These are phyloP conservation scores for Lophotriccus pileatus DNA, from an alignment of 2,797 vertebrate species.

Conservation along the genomic window DNA sequence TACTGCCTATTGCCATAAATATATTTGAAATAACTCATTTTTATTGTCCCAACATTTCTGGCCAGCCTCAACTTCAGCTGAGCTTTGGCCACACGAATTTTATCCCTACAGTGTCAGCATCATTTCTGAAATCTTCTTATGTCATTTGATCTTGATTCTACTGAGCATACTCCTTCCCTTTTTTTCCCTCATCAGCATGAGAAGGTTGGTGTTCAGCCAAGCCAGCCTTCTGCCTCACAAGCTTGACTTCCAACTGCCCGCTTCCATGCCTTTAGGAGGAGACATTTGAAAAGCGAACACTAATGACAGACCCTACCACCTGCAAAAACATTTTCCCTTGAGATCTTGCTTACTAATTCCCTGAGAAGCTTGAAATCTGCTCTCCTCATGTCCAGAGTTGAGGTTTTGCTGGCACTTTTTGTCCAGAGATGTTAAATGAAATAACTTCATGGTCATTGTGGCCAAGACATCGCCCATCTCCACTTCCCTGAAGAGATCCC, in stretches of 20 bases:
- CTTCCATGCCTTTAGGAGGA: background rate
- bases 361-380: background rate
- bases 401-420: background rate
- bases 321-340: background rate
- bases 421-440: background rate
- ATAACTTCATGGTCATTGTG: background rate
- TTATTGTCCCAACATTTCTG: background rate
- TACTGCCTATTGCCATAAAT: background rate
- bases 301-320: background rate
- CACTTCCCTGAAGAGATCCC: background rate
- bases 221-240: background rate
- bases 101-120: background rate
- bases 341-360: background rate
- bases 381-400: background rate
- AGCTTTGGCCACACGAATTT: background rate
- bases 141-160: background rate
- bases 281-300: background rate
- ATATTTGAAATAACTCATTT: background rate
- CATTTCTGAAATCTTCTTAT: background rate
- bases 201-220: background rate
- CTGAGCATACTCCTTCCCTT: background rate
- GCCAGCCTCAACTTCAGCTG: background rate
- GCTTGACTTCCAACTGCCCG: background rate
- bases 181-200: background rate
- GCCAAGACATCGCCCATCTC: background rate